Conservation (phyloP, 53 echinoderm and acorn worm genomes). For the Astropecten irregularis region DNA sequence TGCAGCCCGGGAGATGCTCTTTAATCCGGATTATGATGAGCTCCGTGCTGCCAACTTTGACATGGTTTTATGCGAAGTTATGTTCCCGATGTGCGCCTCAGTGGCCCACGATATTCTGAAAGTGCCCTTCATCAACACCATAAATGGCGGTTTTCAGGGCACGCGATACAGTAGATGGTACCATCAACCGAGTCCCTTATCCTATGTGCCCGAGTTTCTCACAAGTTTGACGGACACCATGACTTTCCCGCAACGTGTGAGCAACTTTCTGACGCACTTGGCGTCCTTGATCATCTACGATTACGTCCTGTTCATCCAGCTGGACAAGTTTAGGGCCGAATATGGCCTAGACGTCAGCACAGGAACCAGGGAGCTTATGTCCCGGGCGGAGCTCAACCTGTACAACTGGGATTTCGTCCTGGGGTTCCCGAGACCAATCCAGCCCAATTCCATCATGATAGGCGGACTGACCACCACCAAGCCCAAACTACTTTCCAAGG, state of each 20-base stretch:
- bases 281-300: slow-evolving; percentile 32
- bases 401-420: slow-evolving; percentile 59
- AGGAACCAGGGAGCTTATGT: slow-evolving; percentile 4
- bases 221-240: slow-evolving; percentile 67
- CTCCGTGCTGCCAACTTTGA: not conserved
- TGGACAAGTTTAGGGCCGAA: not conserved
- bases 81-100: not conserved
- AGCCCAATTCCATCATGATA: slow-evolving; percentile 46
- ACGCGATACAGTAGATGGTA: slow-evolving; percentile 37
- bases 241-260: slow-evolving; percentile 55
- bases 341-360: not conserved
- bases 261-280: slow-evolving; percentile 15
- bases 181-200: slow-evolving; percentile 19
- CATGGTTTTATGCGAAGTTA: slow-evolving; percentile 11
- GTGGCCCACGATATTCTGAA: slow-evolving; percentile 1
- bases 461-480: slow-evolving; percentile 10
- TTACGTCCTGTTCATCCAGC: not conserved
- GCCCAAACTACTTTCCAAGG: slow-evolving; percentile 21
- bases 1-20: not conserved
- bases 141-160: slow-evolving; percentile 24
- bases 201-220: slow-evolving; percentile 70
- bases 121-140: slow-evolving; percentile 10
- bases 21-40: not conserved
- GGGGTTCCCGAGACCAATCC: slow-evolving; percentile 67
- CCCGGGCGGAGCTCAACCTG: slow-evolving; percentile 49